Base-by-base conservation (phyloP, 2,113 vertebrate species). In the Nyctereutes procyonoides region DNA sequence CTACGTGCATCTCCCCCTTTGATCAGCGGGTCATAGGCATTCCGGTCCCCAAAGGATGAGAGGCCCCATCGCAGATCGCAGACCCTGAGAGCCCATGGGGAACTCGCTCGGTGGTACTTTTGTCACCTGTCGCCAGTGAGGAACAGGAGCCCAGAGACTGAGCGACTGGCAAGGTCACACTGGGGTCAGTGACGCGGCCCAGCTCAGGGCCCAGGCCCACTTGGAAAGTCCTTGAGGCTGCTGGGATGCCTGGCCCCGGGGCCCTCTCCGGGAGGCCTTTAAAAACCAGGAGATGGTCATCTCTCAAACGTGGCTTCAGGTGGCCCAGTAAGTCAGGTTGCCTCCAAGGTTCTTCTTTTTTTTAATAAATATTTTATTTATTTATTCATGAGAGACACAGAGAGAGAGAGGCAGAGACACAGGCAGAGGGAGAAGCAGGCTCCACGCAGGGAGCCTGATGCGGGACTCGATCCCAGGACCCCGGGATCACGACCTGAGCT, bases 81-180 rank as follows among this genome's bases (percentile, higher is more conserved):
- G 93, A 38, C 55, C 65, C 58, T 43, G 32, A 32, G 13, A 30
- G 5, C 43, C 8, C 12, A 30, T 63, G 20, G 16, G 24, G 17
- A 60, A 16, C 8, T 17, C 8, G 8, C 8, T 20, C 4, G 32
- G n/a, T 0, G 1, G 51, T 24, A 24, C 1, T 53, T 38, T 79
- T 32, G 24, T 53, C 28, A 43, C 28, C 0, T 15, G 76, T 51
- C 38, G 8, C n/a, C 51, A 26, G 3, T 3, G 26, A 80, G 60
- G 55, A 65, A 26, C 55, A 43, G 0, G 5, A 90, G 19, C 83
- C 58, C 4, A 1, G 69, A 81, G 53, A 71, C 51, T 28, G 24
- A 16, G 13, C 60, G 56, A 32, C 53, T 3, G 22, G 5, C 28
- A 51, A 86, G 51, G 28, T 71, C 5, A 1, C 43, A 19, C 9